A percentile compares a stretch with the other conserved stretches of the same genome.
phyloP scores from a whole-genome alignment of 37 sponge, comb jelly and placozoan species.

The Beroe ovata region DNA sequence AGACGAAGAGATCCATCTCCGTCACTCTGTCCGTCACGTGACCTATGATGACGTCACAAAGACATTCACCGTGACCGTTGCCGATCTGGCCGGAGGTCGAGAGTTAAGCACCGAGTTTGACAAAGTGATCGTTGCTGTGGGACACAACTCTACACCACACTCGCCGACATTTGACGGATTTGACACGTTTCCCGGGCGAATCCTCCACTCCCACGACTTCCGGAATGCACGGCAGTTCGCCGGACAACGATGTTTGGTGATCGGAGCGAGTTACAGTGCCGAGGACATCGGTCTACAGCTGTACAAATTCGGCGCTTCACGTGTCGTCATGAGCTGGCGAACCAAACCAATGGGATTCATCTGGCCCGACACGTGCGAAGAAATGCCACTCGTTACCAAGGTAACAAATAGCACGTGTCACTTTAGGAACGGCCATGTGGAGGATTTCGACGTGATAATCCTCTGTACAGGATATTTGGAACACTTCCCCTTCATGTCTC shows the following conservation, averaged over 20 bases:
- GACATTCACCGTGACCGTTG: conserved; percentile 55
- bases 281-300: conserved; percentile 71
- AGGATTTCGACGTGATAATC: conserved; percentile 69
- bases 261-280: conserved; percentile 70
- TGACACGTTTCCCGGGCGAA: conserved; percentile 67
- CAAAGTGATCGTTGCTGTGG: conserved; percentile 69
- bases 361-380: conserved; percentile 64
- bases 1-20: conserved; percentile 58
- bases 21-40: conserved; percentile 26
- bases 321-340: conserved; percentile 52
- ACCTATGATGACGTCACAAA: neutral
- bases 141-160: conserved; percentile 69
- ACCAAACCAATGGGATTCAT: conserved; percentile 68
- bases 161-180: conserved; percentile 66
- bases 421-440: conserved; percentile 62
- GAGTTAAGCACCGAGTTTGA: conserved; percentile 63
- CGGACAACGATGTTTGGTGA: conserved; percentile 51
- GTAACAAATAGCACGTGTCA: conserved; percentile 52
- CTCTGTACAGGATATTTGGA: conserved; percentile 71
- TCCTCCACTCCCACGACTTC: conserved; percentile 72
- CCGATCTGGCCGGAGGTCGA: neutral
- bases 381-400: conserved; percentile 14
- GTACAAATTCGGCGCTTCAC: conserved; percentile 68
- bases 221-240: conserved; percentile 69
- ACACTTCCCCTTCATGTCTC: conserved; percentile 72